Base-by-base conservation (phyloP, 2,888 invertebrate species). In the Acholoe squamosa region DNA sequence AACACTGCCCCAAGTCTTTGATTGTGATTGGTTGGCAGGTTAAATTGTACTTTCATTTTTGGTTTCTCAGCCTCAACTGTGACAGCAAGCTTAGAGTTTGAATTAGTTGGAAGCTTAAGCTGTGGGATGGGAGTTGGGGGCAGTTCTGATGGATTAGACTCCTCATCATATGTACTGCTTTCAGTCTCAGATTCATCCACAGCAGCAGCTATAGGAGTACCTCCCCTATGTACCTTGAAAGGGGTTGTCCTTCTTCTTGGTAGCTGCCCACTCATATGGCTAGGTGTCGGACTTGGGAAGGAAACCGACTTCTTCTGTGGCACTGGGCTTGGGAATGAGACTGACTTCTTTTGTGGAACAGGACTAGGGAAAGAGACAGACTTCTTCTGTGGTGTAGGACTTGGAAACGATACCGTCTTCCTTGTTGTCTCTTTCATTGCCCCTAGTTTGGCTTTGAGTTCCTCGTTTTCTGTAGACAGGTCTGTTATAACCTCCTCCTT, bases 401-500 rank as follows among this genome's bases (percentile, higher is more conserved):
- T 54, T 52, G 86, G 86, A 19, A 86, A 86, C 7, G 86, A 54
- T 12, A 86, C 86, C 10, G 52, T 1, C 25, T 56, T 86, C 33
- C 54, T 80, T 33, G 1, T 28, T 25, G 76, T 28, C 5, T 76
- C 14, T 71, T 5, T 71, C n/a, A 51, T 1, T 34, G n/a, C 54
- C 54, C 0, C 31, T 28, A 86, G 5, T 54, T 86, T 86, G 33
- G 16, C 43, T 34, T 43, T 33, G 12, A 86, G 56, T 7, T 86
- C 56, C n/a, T 86, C 54, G 28, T 90, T 90, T 54, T 90, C 80
- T 22, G 16, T 0, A 3, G 51, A 56, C 12, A 90, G 12, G 14
- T 80, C n/a, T 7, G 34, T 84, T 0, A 90, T 90, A 25, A 90
- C 90, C 28, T 76, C 80, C 16, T 90, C 90, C 25, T 90, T 90